These are phyloP conservation scores for Odontamblyopus rebecca DNA, from an alignment of 2,797 vertebrate genomes.

Conservation along the genomic window DNA sequence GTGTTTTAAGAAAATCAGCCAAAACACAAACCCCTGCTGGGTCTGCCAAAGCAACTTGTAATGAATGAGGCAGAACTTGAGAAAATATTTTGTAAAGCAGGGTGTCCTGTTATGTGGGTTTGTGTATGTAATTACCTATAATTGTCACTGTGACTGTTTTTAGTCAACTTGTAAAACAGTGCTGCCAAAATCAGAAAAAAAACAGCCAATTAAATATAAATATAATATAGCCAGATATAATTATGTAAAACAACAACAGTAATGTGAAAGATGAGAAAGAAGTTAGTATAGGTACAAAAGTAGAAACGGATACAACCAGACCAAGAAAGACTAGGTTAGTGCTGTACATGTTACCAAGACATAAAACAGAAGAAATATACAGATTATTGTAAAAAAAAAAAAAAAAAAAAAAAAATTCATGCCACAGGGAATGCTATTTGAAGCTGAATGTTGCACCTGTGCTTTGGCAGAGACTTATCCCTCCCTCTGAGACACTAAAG, in stretches of 20 bases:
- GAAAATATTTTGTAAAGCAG: conserved; percentile 25
- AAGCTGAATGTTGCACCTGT: conserved; percentile 46
- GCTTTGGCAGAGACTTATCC: conserved; percentile 45
- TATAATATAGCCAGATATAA: not conserved
- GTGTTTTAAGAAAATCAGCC: conserved; percentile 21
- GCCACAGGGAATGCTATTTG: conserved; percentile 50
- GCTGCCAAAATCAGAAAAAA: conserved; percentile 10
- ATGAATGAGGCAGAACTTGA: conserved; percentile 27
- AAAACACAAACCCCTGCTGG: conserved; percentile 19
- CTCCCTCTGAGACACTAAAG: conserved; percentile 60
- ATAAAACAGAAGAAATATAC: not conserved
- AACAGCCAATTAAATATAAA: not conserved
- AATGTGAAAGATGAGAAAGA: not conserved
- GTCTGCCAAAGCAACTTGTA: conserved; percentile 26
- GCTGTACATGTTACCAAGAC: not conserved
- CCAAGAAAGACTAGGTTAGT: no score
- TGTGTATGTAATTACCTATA: conserved; percentile 11
- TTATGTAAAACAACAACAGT: not conserved
- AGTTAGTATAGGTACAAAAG: not conserved
- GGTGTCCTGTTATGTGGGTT: conserved; percentile 17
- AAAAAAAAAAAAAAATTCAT: conserved; percentile 5
- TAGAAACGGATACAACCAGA: not conserved
- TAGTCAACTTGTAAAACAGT: not conserved
- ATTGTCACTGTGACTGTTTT: conserved; percentile 14
- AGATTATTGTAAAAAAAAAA: not conserved